Percentiles rank a stretch among this genome's conserved stretches.
Evolutionary conservation across 2,797 vertebrate genomes (phyloP).

Genomic region (Dendrocincla fuliginosa): DNA sequence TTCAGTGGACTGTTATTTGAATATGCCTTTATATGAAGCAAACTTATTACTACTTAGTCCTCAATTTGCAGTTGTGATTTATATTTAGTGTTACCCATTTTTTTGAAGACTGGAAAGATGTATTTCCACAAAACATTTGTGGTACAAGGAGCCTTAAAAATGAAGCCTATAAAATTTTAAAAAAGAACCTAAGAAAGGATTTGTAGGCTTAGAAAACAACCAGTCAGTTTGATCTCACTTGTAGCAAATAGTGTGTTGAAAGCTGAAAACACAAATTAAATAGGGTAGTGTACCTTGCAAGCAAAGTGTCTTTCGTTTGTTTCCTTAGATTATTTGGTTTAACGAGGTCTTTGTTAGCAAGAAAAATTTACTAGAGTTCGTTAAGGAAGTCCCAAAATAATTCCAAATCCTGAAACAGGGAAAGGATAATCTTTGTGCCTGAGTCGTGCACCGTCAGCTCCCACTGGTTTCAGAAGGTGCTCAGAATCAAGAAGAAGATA

Average conservation of each 20-base stretch:
- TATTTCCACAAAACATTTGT: not conserved
- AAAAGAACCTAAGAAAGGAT: not conserved
- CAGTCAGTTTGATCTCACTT: not conserved
- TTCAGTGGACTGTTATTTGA: not conserved
- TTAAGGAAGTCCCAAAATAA: not conserved
- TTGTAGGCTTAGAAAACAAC: not conserved
- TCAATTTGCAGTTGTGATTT: not conserved
- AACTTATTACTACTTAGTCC: not conserved
- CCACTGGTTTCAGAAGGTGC: not conserved
- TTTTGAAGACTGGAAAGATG: not conserved
- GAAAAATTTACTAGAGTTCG: not conserved
- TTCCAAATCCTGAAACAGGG: not conserved
- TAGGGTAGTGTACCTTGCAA: not conserved
- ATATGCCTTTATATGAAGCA: not conserved
- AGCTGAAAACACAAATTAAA: not conserved
- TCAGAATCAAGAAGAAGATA: slow-evolving; percentile 29
- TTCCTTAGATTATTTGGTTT: not conserved
- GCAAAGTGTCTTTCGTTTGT: not conserved
- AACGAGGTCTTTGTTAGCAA: not conserved
- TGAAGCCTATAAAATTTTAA: not conserved
- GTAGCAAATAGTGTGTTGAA: not conserved
- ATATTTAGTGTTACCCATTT: not conserved
- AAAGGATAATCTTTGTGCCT: not conserved
- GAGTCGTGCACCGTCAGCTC: not conserved
- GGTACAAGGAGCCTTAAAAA: not conserved